Base-by-base conservation (phyloP, 2,888 invertebrate species). In the Pelosia muscerda region DNA sequence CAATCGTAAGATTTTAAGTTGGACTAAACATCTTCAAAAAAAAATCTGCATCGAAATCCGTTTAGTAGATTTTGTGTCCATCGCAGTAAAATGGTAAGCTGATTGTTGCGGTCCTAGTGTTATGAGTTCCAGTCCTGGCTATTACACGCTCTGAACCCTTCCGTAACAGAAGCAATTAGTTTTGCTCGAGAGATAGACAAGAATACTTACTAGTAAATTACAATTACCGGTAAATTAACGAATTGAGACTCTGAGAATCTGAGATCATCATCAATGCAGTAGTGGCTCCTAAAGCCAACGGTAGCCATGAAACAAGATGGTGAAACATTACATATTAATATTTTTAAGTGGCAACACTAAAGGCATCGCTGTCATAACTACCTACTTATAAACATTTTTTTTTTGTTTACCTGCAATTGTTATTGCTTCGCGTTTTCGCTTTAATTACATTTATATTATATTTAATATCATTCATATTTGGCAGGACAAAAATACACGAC, bases 381-480 rank as follows among this genome's bases (percentile, higher is more conserved):
- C n/a, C 5, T 10, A 38, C 60, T 11, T 55, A 60, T 23, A 60
- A 54, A n/a, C 2, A 26, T 26, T 11, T 28, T 55, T 67, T 63
- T 57, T 64, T 23, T 26, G 62, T 42, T 62, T 42, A 63, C 63
- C 63, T 58, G 25, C n/a, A 64, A 73, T 69, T 64, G 55, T 73
- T 77, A 75, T 73, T 69, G 62, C 56, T 59, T 53, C 57, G 23
- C 71, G 68, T 73, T 69, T 78, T 70, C 55, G 25, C 67, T 73
- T 76, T 81, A 81, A 84, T 81, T 81, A 67, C 77, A 74, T 73
- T 78, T 74, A 81, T 73, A 81, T 75, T 69, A 73, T 74, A 73
- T 75, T 78, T 74, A 81, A 82, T 74, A 76, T 76, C 75, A 63
- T 75, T 77, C 62, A 73, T 79, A 81, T 82, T 81, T 78, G 77